A percentile compares a stretch with the other conserved stretches of the same genome.
phyloP scores from a whole-genome alignment of 2,888 invertebrate species.

The Ectemnius continuus region DNA sequence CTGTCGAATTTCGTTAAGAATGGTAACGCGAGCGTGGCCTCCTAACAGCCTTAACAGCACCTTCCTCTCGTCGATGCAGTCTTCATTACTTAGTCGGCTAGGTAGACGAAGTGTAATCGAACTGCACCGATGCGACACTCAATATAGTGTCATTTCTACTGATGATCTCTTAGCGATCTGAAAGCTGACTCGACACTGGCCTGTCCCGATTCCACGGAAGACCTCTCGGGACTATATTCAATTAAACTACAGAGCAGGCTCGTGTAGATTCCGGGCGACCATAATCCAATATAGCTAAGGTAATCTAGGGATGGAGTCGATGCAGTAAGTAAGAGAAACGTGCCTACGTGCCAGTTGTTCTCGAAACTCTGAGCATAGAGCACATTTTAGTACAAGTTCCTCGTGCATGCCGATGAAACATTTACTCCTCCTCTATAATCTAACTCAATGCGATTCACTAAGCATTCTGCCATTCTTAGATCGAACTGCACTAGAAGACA shows the following conservation, averaged over 20 bases:
- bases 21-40: no score
- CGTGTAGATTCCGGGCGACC: slow-evolving; percentile 49
- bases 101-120: no score
- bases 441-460: no score
- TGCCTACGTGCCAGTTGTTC: background rate
- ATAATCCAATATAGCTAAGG: slow-evolving; percentile 68
- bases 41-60: no score
- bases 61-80: no score
- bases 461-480: no score
- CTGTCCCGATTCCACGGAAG: slow-evolving; percentile 70
- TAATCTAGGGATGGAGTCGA: slow-evolving; percentile 35
- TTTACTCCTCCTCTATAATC: no score
- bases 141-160: background rate
- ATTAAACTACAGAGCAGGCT: slow-evolving; percentile 63
- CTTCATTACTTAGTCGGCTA: no score
- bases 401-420: no score
- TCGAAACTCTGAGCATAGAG: background rate
- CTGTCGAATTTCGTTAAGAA: background rate
- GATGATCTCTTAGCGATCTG: slow-evolving; percentile 64
- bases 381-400: no score
- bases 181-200: slow-evolving; percentile 73
- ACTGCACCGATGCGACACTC: no score
- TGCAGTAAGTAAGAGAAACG: background rate
- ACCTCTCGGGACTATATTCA: slow-evolving; percentile 72
- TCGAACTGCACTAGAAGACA: no score